phyloP scores from a whole-genome alignment of 2,113 vertebrate genomes.

The Chaenocephalus aceratus region DNA sequence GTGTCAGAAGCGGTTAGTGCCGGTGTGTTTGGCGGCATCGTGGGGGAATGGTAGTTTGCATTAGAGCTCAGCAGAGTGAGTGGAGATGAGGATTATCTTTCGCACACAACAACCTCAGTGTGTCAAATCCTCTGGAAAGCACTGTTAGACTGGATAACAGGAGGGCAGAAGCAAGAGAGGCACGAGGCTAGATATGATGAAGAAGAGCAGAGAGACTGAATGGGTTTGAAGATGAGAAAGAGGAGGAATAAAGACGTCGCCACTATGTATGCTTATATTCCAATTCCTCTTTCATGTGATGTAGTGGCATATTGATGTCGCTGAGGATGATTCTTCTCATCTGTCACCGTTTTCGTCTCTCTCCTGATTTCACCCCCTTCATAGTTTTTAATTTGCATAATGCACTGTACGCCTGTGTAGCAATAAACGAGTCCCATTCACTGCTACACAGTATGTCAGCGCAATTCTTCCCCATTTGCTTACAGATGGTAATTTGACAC shows the following conservation, averaged over 20 bases:
- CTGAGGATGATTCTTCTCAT: slow-evolving; percentile 62
- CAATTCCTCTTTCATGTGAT: slow-evolving; percentile 68
- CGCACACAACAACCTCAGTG: slow-evolving; percentile 53
- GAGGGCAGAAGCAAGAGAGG: slow-evolving; percentile 18
- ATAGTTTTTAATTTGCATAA: slow-evolving; percentile 74
- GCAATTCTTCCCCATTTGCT: slow-evolving; percentile 67
- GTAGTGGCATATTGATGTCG: slow-evolving; percentile 63
- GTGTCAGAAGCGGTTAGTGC: slow-evolving; percentile 62
- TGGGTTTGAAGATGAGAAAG: slow-evolving; percentile 18
- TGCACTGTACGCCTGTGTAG: slow-evolving; percentile 57
- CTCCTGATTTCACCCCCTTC: slow-evolving; percentile 70
- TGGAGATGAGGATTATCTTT: slow-evolving; percentile 56
- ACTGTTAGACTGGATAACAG: slow-evolving; percentile 37
- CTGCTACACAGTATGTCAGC: slow-evolving; percentile 58
- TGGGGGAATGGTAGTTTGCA: slow-evolving; percentile 46
- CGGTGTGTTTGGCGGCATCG: slow-evolving; percentile 50
- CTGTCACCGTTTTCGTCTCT: slow-evolving; percentile 70
- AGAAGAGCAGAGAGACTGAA: background rate
- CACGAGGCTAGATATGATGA: background rate
- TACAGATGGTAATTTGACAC: slow-evolving; percentile 78
- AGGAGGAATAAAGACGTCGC: slow-evolving; percentile 36
- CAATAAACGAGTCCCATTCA: slow-evolving; percentile 70
- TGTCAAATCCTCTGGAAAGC: slow-evolving; percentile 61
- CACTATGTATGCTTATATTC: slow-evolving; percentile 57
- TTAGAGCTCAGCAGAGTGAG: slow-evolving; percentile 54